A percentile compares a stretch with the other conserved stretches of the same genome.
Evolutionary conservation across 2,113 vertebrate genomes (phyloP).

Genomic region (Carlito syrichta): DNA sequence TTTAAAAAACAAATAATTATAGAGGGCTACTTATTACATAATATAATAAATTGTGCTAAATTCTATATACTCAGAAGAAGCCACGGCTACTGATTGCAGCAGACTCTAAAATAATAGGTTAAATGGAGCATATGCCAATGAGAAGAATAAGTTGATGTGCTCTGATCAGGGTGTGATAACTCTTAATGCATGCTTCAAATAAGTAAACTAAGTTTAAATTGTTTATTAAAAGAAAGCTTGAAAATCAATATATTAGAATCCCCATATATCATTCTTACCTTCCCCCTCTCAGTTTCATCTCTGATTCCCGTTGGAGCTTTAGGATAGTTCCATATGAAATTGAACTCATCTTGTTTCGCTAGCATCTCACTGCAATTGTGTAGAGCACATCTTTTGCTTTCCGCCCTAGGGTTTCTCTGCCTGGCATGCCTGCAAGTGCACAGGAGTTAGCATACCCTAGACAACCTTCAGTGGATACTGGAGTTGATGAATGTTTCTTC

Average conservation of each 20-base stretch:
- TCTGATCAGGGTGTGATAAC: neutral
- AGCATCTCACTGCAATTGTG: neutral
- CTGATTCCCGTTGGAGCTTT: too few relatives aligned
- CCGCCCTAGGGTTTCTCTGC: neutral
- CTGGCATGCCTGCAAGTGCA: neutral
- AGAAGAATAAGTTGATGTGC: neutral
- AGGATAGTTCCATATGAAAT: neutral
- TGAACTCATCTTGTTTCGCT: neutral
- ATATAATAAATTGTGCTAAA: neutral
- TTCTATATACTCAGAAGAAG: neutral
- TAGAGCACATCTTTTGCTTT: neutral
- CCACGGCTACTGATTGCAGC: too few relatives aligned
- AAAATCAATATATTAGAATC: neutral
- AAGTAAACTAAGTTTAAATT: neutral
- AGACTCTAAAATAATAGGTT: neutral
- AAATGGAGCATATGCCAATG: neutral
- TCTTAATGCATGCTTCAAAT: neutral
- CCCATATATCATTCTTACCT: neutral
- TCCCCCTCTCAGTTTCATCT: neutral
- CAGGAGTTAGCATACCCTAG: neutral
- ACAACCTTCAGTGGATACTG: neutral
- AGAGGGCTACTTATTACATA: neutral
- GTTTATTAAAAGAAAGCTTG: neutral
- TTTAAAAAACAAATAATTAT: neutral
- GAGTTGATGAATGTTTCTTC: neutral